A percentile compares a stretch with the other conserved stretches of the same genome.
Evolutionary conservation across 2,113 vertebrate species (phyloP).

Genomic region (Blennius ocellaris): DNA sequence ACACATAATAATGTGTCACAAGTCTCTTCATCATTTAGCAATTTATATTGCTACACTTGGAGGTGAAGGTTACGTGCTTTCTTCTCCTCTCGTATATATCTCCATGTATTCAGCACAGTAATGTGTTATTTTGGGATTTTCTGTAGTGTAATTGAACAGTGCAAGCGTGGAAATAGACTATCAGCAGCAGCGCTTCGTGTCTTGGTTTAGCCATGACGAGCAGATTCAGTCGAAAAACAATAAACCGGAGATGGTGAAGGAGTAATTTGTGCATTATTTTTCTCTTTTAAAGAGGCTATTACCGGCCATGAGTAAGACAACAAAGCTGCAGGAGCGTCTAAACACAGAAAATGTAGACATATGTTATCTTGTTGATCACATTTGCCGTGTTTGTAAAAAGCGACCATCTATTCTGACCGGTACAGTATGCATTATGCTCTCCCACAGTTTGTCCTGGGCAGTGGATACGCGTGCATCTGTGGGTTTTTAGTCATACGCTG

Average conservation of each 20-base stretch:
- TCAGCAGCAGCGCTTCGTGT: neutral
- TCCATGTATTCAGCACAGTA: no score
- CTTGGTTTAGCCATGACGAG: neutral
- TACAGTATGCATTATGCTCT: neutral
- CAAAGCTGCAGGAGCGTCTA: neutral
- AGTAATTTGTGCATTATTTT: neutral
- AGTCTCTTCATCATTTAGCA: no score
- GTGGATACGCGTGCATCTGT: constrained; percentile 21
- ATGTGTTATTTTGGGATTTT: no score
- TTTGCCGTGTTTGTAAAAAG: neutral
- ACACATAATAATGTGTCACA: no score
- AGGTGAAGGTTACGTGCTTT: no score
- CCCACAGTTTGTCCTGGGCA: constrained; percentile 7
- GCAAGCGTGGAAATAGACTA: neutral
- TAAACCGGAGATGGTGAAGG: neutral
- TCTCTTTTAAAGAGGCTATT: neutral
- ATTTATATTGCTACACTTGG: no score
- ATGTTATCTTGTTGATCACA: neutral
- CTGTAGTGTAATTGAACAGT: no score
- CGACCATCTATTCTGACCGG: neutral
- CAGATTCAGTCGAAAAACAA: neutral
- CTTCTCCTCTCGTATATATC: no score
- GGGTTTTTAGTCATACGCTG: constrained; percentile 13
- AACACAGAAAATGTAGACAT: neutral
- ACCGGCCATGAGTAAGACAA: neutral